A percentile compares a stretch with the other conserved stretches of the same genome.
phyloP scores from a whole-genome alignment of 2,888 invertebrate species.

The Chromoteleia sp. region DNA sequence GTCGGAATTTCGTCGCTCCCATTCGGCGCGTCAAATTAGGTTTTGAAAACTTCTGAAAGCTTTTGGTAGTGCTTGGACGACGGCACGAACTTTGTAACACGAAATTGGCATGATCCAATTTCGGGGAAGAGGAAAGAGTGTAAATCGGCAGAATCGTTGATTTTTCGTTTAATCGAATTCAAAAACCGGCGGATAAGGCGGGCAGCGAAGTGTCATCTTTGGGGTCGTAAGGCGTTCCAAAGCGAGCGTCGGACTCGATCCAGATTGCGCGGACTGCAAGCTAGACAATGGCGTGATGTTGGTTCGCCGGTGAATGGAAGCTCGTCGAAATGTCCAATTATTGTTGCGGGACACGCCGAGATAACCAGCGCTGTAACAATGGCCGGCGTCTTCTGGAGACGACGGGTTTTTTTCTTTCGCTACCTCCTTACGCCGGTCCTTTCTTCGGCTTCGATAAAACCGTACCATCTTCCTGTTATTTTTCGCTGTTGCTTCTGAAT shows the following conservation, averaged over 20 bases:
- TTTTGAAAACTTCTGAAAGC: background rate
- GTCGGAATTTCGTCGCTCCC: background rate
- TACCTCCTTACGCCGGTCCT: constrained; percentile 57
- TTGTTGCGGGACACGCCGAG: constrained; percentile 66
- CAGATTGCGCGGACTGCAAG: constrained; percentile 46
- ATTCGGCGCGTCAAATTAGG: background rate
- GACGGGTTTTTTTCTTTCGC: constrained; percentile 58
- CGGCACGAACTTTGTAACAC: constrained; percentile 1
- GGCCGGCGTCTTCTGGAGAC: constrained; percentile 56
- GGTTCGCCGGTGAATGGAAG: constrained; percentile 50
- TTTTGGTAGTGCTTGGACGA: background rate
- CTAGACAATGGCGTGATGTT: constrained; percentile 54
- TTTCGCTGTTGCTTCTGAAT: constrained; percentile 67
- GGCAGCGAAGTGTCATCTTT: constrained; percentile 45
- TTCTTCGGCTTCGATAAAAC: constrained; percentile 61
- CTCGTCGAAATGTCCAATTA: constrained; percentile 70
- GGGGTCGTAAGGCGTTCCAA: constrained; percentile 37
- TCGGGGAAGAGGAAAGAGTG: constrained; percentile 23
- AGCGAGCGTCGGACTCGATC: constrained; percentile 33
- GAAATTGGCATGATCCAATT: constrained; percentile 33
- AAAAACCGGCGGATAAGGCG: constrained; percentile 20
- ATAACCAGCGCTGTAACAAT: constrained; percentile 64
- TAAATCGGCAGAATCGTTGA: constrained; percentile 38
- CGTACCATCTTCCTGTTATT: constrained; percentile 66
- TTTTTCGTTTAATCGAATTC: constrained; percentile 50